These are phyloP conservation scores for human (Homo sapiens) DNA, from an alignment of 2,113 vertebrate genomes.

Conservation along the genomic window GRCh38 chr5:136336001-136336500, in stretches of 20 bases:
- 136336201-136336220: not conserved
- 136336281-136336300: not conserved
- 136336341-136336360: not conserved
- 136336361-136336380: not conserved
- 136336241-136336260: not conserved
- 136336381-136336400: not conserved
- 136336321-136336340: not conserved
- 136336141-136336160: not conserved
- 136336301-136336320: not conserved
- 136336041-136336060: not conserved
- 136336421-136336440: not conserved
- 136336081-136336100: not conserved
- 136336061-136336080: not conserved
- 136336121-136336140: not conserved
- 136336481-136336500: not conserved
- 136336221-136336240: not conserved
- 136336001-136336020: not conserved
- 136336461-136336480: not conserved
- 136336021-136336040: not conserved
- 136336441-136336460: not conserved
- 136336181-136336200: not conserved
- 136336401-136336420: conserved; percentile 5
- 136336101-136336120: not conserved
- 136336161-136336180: not conserved
- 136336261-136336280: not conserved